Evolutionary conservation across 2,113 vertebrate species (phyloP).

Genomic region (Grus americana): DNA sequence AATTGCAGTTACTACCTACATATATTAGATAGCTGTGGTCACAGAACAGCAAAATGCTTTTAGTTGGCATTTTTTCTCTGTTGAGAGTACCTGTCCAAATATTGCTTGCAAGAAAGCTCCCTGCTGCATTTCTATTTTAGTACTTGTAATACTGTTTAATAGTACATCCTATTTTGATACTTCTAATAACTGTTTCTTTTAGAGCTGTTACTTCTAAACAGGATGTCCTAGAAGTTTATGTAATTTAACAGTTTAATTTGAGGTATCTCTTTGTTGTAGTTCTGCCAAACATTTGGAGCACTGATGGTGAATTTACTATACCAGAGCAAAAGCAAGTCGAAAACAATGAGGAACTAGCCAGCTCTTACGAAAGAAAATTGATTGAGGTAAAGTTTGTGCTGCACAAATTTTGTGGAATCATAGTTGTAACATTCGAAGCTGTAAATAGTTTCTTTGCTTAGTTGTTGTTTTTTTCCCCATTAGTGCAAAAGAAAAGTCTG

Average conservation of each 20-base stretch:
- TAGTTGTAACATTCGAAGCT: background rate
- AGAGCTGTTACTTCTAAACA: background rate
- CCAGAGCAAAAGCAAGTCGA: conserved; percentile 86
- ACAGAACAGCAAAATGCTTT: background rate
- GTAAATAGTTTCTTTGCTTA: background rate
- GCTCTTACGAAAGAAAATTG: conserved; percentile 93
- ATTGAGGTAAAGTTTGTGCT: conserved; percentile 86
- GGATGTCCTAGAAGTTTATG: background rate
- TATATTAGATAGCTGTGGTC: background rate
- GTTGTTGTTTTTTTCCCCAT: background rate
- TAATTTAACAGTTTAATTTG: background rate
- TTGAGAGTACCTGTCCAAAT: background rate
- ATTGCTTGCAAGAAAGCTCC: background rate
- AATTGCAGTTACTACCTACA: background rate
- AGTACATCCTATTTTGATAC: background rate
- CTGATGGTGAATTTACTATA: conserved; percentile 79
- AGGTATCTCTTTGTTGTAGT: conserved; percentile 56
- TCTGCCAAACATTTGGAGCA: conserved; percentile 74
- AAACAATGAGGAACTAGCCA: conserved; percentile 89
- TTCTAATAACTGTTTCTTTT: background rate
- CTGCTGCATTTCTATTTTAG: background rate
- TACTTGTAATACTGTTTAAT: background rate
- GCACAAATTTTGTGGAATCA: background rate
- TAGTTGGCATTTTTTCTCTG: background rate
- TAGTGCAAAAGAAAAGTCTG: background rate